Base-by-base conservation (phyloP, 2,888 invertebrate species). In the Erannis defoliaria region DNA sequence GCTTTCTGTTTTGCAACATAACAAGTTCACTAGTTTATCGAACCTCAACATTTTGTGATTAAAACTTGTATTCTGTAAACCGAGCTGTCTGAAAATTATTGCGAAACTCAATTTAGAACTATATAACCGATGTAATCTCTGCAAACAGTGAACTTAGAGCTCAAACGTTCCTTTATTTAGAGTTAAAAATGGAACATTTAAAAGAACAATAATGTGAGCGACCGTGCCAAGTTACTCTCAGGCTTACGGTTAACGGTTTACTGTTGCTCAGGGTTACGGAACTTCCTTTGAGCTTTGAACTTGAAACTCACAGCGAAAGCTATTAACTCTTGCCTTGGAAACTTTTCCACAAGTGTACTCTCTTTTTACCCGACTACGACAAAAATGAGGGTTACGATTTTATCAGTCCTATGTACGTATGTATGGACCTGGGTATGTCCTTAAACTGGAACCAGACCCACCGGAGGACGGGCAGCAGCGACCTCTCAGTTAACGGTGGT, bases 281-380 rank as follows among this genome's bases (percentile, higher is more conserved):
- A 23, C 38, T 21, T n/a, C 37, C 54, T 33, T 49, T 50, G 61
- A 38, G 38, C 50, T 60, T 61, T 50, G 61, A 45, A 45, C 50
- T 60, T 61, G 60, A 42, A 54, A 40, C 59, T 54, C 29, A 35
- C 16, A 10, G 23, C 10, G 8, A 46, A 16, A 18, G 53, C 26
- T 37, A n/a, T 21, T 46, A 38, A 50, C 26, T 37, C 35, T 37
- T 58, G 45, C 33, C 23, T 10, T 37, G 37, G 18, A 29, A 49
- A 35, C 23, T 37, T 37, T 19, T 16, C 23, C 49, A 35, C 35
- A 14, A 3, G 14, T 35, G 35, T 9, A 19, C 33, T 31, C 19
- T n/a, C 4, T 45, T n/a, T n/a, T n/a, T n/a, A n/a, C n/a, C n/a
- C n/a, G 23, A 5, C 23, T 4, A 2, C 2, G 2, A 23, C 2